Evolutionary conservation across 2,888 invertebrate genomes (phyloP).

Genomic region (Drosophila subquinaria): DNA sequence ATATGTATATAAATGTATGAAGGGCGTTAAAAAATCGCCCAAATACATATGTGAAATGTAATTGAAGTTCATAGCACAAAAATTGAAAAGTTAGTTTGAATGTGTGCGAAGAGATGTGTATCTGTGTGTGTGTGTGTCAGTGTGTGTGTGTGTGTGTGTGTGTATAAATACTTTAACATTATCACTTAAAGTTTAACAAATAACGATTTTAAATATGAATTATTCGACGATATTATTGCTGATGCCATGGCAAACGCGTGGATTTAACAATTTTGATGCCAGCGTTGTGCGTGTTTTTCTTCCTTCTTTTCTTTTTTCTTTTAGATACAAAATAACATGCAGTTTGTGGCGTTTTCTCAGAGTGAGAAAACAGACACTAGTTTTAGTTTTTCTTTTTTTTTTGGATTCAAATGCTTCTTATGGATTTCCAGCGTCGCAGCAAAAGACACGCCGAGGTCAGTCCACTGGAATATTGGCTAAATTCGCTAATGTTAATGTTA

Average conservation of each 20-base stretch:
- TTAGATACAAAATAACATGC: slow-evolving; percentile 62
- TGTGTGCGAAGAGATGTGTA: slow-evolving; percentile 40
- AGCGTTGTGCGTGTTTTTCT: slow-evolving; percentile 50
- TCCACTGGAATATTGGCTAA: slow-evolving; percentile 92
- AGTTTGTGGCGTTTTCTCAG: slow-evolving; percentile 9
- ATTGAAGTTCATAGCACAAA: slow-evolving; percentile 24
- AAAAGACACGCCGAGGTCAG: slow-evolving; percentile 93
- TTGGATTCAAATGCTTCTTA: slow-evolving; percentile 82
- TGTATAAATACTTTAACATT: slow-evolving; percentile 62
- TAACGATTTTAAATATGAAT: slow-evolving; percentile 45
- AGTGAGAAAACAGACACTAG: slow-evolving; percentile 1
- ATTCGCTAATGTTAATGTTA: slow-evolving; percentile 91
- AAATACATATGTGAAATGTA: slow-evolving; percentile 25
- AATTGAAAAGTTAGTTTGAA: slow-evolving; percentile 32
- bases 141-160: slow-evolving; percentile 20
- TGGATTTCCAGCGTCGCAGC: slow-evolving; percentile 86
- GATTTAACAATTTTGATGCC: slow-evolving; percentile 40
- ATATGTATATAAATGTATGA: slow-evolving; percentile 2
- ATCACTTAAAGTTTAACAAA: slow-evolving; percentile 67
- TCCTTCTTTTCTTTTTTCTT: slow-evolving; percentile 24
- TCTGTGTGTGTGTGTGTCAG: slow-evolving; percentile 23
- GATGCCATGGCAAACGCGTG: slow-evolving; percentile 23
- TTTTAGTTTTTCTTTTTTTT: background rate
- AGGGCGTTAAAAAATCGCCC: slow-evolving; percentile 4
- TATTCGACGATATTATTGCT: slow-evolving; percentile 51